These are phyloP conservation scores for Scaptomyza cyrtandrae DNA, from an alignment of 2,888 invertebrate species.

Conservation along the genomic window DNA sequence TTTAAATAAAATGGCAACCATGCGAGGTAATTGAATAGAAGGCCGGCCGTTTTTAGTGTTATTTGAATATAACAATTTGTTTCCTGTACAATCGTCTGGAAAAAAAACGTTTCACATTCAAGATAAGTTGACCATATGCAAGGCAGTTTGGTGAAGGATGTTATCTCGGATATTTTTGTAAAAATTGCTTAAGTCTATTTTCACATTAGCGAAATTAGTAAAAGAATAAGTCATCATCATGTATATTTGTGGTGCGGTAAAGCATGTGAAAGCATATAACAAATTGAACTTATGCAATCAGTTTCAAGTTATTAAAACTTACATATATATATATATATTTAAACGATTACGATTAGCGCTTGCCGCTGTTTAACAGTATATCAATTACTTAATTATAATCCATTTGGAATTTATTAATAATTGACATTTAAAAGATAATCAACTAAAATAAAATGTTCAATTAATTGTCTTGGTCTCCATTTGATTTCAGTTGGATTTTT, in stretches of 20 bases:
- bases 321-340: background rate
- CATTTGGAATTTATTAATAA: background rate
- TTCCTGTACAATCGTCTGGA: conserved; percentile 44
- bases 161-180: too few species aligned
- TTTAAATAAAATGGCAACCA: conserved; percentile 54
- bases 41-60: conserved; percentile 9
- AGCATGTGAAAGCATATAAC: too few species aligned
- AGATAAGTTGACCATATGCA: conserved; percentile 21
- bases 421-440: background rate
- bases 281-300: background rate
- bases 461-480: conserved; percentile 23
- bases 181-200: too few species aligned
- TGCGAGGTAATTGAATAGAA: conserved; percentile 49
- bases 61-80: conserved; percentile 38
- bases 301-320: background rate
- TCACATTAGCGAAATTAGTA: too few species aligned
- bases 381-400: conserved; percentile 4
- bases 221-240: too few species aligned
- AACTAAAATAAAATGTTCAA: conserved; percentile 17
- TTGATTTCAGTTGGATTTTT: conserved; percentile 56
- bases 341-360: background rate
- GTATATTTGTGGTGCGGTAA: too few species aligned
- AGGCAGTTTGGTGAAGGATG: background rate
- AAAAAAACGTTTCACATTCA: conserved; percentile 42
- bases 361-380: background rate